A percentile compares a stretch with the other conserved stretches of the same genome.
phyloP scores from a whole-genome alignment of 1,140 invertebrate genomes.

The Ptiloglossa arizonensis region DNA sequence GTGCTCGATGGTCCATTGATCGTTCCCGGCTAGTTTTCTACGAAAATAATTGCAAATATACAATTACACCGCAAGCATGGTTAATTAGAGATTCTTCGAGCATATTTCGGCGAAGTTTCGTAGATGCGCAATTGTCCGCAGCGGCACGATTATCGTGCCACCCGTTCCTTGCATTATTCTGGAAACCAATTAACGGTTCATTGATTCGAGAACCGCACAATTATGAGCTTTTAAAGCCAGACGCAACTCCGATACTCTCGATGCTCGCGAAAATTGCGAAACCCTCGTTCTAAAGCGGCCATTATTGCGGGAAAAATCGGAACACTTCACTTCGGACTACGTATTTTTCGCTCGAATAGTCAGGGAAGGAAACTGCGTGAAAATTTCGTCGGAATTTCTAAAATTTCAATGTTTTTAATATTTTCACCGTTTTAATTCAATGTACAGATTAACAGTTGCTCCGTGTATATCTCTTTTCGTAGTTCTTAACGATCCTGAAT shows the following conservation, averaged over 20 bases:
- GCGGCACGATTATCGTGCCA: slow-evolving; percentile 27
- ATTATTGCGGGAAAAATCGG: not conserved
- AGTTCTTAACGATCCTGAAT: too few relatives aligned
- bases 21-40: too few relatives aligned
- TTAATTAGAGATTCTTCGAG: not conserved
- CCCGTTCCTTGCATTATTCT: slow-evolving; percentile 21
- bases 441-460: too few relatives aligned
- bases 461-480: too few relatives aligned
- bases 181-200: slow-evolving; percentile 44
- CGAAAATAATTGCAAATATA: too few relatives aligned
- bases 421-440: too few relatives aligned
- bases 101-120: not conserved
- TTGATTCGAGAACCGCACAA: slow-evolving; percentile 32
- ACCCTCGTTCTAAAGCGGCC: not conserved
- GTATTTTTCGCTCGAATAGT: not conserved
- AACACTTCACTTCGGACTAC: not conserved
- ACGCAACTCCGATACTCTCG: slow-evolving; percentile 13
- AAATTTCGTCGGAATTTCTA: not conserved
- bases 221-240: slow-evolving; percentile 29
- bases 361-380: not conserved
- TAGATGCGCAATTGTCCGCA: slow-evolving; percentile 6
- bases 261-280: slow-evolving; percentile 22
- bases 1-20: too few relatives aligned
- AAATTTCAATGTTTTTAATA: too few relatives aligned
- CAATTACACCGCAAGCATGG: too few relatives aligned